These are phyloP conservation scores for Cetoscarus ocellatus DNA, from an alignment of 2,797 vertebrate genomes.

Conservation along the genomic window DNA sequence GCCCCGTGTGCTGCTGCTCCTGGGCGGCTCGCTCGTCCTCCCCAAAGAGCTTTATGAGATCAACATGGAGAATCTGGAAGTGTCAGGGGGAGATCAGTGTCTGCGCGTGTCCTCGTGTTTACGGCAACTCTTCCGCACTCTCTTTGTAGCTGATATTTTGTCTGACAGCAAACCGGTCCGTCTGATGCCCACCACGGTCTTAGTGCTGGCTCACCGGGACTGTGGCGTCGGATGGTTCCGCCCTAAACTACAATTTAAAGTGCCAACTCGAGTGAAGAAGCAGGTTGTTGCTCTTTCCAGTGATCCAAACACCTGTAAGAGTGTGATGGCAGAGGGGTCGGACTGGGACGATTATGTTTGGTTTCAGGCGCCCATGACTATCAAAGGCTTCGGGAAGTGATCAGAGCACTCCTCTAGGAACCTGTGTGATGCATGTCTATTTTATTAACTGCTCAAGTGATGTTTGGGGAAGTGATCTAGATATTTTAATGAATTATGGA, in stretches of 20 bases:
- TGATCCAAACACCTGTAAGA: conserved; percentile 52
- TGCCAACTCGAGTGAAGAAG: conserved; percentile 88
- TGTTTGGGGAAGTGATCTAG: conserved; percentile 34
- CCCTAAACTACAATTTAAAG: conserved; percentile 93
- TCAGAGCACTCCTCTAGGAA: not conserved
- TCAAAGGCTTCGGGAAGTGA: conserved; percentile 88
- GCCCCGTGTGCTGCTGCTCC: conserved; percentile 91
- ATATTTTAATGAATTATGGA: conserved; percentile 53
- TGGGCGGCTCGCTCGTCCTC: conserved; percentile 89
- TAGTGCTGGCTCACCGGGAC: conserved; percentile 91
- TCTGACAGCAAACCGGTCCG: conserved; percentile 89
- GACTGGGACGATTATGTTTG: conserved; percentile 91
- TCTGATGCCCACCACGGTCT: conserved; percentile 86
- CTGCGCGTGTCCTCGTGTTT: conserved; percentile 88
- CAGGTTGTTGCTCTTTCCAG: conserved; percentile 88
- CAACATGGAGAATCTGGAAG: conserved; percentile 88
- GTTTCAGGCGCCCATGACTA: conserved; percentile 93
- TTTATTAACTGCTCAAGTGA: conserved; percentile 36
- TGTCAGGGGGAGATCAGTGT: conserved; percentile 79
- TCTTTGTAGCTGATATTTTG: conserved; percentile 93
- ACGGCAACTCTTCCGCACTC: conserved; percentile 90
- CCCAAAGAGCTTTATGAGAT: conserved; percentile 96
- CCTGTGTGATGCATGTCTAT: conserved; percentile 11
- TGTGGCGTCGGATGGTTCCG: conserved; percentile 93
- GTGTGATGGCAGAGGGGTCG: conserved; percentile 15